Percentiles rank a stretch among this genome's conserved stretches.
phyloP scores from a whole-genome alignment of 92 coral and sea anemone genomes.

The Heliopora coerulea region DNA sequence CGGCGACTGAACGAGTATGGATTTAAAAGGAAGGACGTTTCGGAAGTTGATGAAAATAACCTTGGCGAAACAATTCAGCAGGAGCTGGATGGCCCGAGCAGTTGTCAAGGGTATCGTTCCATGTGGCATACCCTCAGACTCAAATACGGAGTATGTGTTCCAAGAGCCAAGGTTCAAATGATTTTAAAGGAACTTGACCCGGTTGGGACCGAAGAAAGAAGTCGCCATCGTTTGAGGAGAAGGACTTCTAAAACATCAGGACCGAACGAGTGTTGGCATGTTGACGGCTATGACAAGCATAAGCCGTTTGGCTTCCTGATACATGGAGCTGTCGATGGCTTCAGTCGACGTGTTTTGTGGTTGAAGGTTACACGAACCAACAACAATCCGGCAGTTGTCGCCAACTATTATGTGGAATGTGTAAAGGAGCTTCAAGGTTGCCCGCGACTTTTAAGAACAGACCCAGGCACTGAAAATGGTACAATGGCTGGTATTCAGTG shows the following conservation, averaged over 20 bases:
- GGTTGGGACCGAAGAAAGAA: slow-evolving; percentile 49
- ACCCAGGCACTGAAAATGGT: slow-evolving; percentile 28
- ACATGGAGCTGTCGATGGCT: slow-evolving; percentile 46
- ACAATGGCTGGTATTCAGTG: slow-evolving; percentile 18
- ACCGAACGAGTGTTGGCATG: slow-evolving; percentile 52
- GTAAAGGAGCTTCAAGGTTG: slow-evolving; percentile 27
- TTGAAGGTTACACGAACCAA: slow-evolving; percentile 41
- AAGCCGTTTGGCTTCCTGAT: too few species aligned
- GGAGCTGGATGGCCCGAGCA: slow-evolving; percentile 42
- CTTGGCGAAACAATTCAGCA: too few species aligned
- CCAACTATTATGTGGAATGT: slow-evolving; percentile 32
- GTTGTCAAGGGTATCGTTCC: slow-evolving; percentile 42
- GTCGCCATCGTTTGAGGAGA: slow-evolving; percentile 30
- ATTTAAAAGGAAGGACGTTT: slow-evolving; percentile 29
- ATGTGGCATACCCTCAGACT: slow-evolving; percentile 47
- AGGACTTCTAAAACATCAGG: slow-evolving; percentile 37
- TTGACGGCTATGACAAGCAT: slow-evolving; percentile 37
- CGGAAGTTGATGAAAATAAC: slow-evolving; percentile 23
- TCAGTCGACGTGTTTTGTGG: slow-evolving; percentile 34
- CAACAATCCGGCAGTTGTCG: slow-evolving; percentile 39
- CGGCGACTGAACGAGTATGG: slow-evolving; percentile 40
- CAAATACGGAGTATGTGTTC: slow-evolving; percentile 39
- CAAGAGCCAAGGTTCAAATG: slow-evolving; percentile 35
- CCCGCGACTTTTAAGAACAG: slow-evolving; percentile 21
- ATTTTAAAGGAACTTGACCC: slow-evolving; percentile 48